Evolutionary conservation across 2,113 vertebrate genomes (phyloP).

Genomic region (Alouatta palliata): DNA sequence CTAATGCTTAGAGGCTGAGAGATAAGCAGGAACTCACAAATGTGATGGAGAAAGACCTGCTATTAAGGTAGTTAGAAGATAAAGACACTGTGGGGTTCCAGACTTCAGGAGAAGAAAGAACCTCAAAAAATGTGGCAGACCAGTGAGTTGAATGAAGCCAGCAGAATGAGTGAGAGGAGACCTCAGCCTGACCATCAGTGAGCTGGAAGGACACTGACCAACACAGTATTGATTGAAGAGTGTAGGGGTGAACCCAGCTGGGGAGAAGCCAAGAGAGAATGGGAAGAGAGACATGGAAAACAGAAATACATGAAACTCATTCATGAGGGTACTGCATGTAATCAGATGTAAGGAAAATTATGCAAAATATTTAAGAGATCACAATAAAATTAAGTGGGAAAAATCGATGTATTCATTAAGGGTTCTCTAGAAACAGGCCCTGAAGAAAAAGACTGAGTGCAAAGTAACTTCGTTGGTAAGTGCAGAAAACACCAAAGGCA

Average conservation of each 20-base stretch:
- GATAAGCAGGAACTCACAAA: not conserved
- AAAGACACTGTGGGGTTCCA: not conserved
- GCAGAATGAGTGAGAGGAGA: not conserved
- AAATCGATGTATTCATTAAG: not conserved
- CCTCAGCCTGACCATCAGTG: not conserved
- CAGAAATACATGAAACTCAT: not conserved
- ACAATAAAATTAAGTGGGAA: not conserved
- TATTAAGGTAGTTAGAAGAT: not conserved
- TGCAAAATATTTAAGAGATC: not conserved
- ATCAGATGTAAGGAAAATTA: not conserved
- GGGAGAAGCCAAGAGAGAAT: not conserved
- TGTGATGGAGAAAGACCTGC: not conserved
- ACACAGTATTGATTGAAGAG: not conserved
- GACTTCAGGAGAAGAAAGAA: not conserved
- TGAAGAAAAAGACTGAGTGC: not conserved
- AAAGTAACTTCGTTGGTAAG: not conserved
- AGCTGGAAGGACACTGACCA: not conserved
- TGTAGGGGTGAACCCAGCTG: not conserved
- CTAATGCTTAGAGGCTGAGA: not conserved
- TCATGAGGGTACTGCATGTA: not conserved
- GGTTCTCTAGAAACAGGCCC: not conserved
- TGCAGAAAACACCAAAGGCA: not conserved
- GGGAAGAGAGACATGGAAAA: not conserved
- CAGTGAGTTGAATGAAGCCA: not conserved
- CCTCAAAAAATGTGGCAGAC: not conserved